A percentile compares a stretch with the other conserved stretches of the same genome.
phyloP scores from a whole-genome alignment of 1,140 invertebrate species.

The Penaeus japonicus region DNA sequence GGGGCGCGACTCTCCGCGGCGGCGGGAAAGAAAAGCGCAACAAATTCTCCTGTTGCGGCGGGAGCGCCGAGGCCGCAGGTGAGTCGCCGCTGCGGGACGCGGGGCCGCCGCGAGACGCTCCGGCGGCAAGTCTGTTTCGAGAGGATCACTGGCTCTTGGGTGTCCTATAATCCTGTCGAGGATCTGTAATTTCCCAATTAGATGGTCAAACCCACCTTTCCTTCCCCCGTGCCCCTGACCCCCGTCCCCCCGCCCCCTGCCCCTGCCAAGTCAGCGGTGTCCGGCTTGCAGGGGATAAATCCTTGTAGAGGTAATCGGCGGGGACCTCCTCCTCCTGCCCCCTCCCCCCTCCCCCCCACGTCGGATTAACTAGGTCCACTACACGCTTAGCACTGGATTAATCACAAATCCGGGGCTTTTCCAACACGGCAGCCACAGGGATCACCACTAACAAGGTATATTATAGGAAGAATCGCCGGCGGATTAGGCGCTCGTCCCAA shows the following conservation, averaged over 20 bases:
- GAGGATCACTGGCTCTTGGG: neutral
- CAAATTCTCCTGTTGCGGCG: no score
- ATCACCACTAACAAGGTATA: neutral
- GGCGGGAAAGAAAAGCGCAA: no score
- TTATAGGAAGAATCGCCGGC: neutral
- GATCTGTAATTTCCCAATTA: conserved; percentile 42
- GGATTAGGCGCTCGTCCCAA: neutral
- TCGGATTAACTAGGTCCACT: conserved; percentile 28
- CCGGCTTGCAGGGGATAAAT: conserved; percentile 37
- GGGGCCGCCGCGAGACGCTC: no score
- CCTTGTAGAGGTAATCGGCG: neutral
- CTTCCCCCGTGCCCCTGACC: no score
- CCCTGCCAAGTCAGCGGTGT: conserved; percentile 3
- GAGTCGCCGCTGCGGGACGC: no score
- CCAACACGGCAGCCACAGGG: neutral
- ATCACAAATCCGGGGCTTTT: conserved; percentile 28
- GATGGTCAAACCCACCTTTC: conserved; percentile 1
- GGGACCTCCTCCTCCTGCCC: neutral
- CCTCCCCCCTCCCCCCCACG: no score
- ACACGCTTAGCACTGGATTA: conserved; percentile 18
- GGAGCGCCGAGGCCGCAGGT: no score
- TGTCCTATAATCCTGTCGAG: neutral
- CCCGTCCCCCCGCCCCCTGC: no score
- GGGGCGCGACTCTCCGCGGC: no score
- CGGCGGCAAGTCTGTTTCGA: neutral